Evolutionary conservation across 2,888 invertebrate genomes (phyloP), one percentile per base, ranked within the genome.

Genomic region (Morpho deidamia): DNA sequence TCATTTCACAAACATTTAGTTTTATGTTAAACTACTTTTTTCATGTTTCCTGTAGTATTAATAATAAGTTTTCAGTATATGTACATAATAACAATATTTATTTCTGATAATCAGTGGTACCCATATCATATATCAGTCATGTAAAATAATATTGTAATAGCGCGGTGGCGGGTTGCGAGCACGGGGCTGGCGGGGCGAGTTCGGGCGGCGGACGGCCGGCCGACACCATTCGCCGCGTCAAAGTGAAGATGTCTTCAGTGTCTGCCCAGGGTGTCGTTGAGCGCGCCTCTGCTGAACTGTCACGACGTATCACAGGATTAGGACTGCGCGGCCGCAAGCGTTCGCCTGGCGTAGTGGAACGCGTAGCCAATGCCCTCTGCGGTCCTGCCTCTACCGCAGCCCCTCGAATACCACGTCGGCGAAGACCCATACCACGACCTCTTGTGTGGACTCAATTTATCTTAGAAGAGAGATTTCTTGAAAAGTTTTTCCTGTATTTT

Each of bases 211-310:
- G 77, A 60, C 82, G 86, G 61, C 73, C 79, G 59, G 81, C 78
- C 63, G 87, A 88, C 76, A 84, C 88, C 61, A 82, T 88, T 61
- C 81, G 87, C 61, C 83, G 88, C 68, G 90, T 90, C 54, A 87
- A 89, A 72, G 86, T 87, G 74, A 88, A 86, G 75, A 95, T 95
- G 95, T 95, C 95, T 78, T 95, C 95, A 74, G 95, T 95, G 88
- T 95, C 95, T 69, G 95, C 95, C 70, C 96, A 96, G 85, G 96
- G 96, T 73, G 96, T 96, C 75, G 96, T 97, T 83, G 96, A 97
- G 91, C 93, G 96, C 74, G 96, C 96, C 71, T 96, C 96, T 68
- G 96, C 96, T 63, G 96, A 97, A 86, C 91, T 97, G 64, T 95
- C 96, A 68, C 96, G 96, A 76, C 93, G 96, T 74, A 96, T 97